Conservation (phyloP, 2,797 vertebrate genomes). For the Hylomyscus alleni region DNA sequence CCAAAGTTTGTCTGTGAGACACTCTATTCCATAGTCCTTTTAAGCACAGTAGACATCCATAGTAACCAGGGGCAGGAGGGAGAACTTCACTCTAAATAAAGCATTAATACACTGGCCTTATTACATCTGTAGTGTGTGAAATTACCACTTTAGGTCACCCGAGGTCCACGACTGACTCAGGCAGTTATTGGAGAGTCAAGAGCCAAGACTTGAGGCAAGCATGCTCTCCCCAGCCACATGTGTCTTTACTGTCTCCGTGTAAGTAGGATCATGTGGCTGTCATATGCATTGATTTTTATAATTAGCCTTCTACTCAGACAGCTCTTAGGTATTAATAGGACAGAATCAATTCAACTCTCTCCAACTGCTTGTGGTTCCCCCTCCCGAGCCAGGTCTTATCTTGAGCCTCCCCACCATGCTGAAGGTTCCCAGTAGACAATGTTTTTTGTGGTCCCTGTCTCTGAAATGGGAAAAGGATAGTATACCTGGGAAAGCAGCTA, state of each 20-base stretch:
- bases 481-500: not conserved
- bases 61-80: not conserved
- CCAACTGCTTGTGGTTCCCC: not conserved
- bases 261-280: not conserved
- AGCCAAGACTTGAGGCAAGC: not conserved
- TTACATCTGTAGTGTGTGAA: not conserved
- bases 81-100: not conserved
- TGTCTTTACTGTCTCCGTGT: not conserved
- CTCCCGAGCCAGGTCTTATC: not conserved
- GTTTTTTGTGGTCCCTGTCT: not conserved
- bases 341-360: not conserved
- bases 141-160: not conserved
- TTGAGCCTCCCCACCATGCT: not conserved
- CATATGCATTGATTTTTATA: not conserved
- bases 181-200: not conserved
- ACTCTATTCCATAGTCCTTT: not conserved
- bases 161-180: not conserved
- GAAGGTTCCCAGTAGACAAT: not conserved
- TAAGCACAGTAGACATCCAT: not conserved
- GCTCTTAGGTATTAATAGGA: not conserved
- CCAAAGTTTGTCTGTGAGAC: not conserved
- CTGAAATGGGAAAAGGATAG: not conserved
- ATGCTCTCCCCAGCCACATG: fast-evolving
- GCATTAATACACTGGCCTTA: not conserved
- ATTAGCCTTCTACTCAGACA: not conserved